Percentiles rank a stretch among this genome's conserved stretches.
phyloP scores from a whole-genome alignment of 2,113 vertebrate species.

The Perca flavescens region DNA sequence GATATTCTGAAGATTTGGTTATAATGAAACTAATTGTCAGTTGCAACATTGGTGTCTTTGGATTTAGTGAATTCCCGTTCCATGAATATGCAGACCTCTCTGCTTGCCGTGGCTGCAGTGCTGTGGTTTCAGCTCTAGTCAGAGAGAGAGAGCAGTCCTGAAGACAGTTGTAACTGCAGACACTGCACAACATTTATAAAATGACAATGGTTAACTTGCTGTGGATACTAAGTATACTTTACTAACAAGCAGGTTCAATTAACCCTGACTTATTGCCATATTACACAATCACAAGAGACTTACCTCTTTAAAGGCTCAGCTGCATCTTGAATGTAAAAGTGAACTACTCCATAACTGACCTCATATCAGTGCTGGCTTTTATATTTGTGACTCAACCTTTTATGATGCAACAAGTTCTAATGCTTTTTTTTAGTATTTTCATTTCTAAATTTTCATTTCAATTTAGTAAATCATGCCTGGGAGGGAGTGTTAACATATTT shows the following conservation, averaged over 20 bases:
- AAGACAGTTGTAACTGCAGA: not conserved
- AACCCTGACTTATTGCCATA: not conserved
- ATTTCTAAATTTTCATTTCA: too few relatives aligned
- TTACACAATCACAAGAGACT: not conserved
- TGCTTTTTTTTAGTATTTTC: too few relatives aligned
- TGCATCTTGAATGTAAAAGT: too few relatives aligned
- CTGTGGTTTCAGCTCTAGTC: constrained; percentile 5
- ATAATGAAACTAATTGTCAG: not conserved
- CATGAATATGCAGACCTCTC: constrained; percentile 18
- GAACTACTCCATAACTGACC: not conserved
- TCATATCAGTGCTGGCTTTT: not conserved
- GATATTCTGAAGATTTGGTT: not conserved
- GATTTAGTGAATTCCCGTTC: not conserved
- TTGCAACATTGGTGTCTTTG: not conserved
- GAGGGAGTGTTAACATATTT: not conserved
- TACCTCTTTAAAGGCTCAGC: not conserved
- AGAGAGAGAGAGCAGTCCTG: not conserved
- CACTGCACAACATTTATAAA: not conserved
- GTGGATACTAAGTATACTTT: not conserved
- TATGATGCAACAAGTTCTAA: not conserved
- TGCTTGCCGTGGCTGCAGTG: not conserved
- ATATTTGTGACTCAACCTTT: not conserved
- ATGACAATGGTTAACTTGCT: not conserved
- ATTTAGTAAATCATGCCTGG: not conserved
- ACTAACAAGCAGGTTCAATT: not conserved